Evolutionary conservation across 2,113 vertebrate genomes (phyloP), one percentile per base, ranked within the genome.

Genomic region (Nothoprocta pentlandii): DNA sequence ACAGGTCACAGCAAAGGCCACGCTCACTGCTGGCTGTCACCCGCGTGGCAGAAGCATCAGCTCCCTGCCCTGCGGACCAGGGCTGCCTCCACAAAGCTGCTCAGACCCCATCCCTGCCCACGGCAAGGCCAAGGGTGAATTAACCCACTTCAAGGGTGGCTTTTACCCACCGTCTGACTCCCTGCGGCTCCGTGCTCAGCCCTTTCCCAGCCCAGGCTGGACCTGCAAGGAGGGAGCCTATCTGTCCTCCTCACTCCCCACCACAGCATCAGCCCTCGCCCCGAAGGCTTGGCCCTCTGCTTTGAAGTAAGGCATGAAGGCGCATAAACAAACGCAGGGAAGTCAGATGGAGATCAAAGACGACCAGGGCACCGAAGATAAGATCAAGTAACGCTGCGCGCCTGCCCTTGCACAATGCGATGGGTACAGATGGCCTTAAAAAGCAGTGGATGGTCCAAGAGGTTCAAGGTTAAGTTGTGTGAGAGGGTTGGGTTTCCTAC

Each of bases 281-380:
- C 77, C 66, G 61, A 79, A 81, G 59, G 53, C 51, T 81, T 86
- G 63, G 42, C 19, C 34, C 34, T 71, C 51, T 42, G 10, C 83
- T 93, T 77, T 90, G 79, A 94, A 91, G 82, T 15, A 77, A 83
- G 28, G 64, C 54, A 74, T 83, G 61, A 87, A 82, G 76, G 75
- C 82, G 21, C 19, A 58, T 39, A 77, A 93, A 89, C n/a, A 81
- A 77, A 73, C 0, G 3, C 13, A 12, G 6, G 25, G 75, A 87
- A 56, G 75, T 80, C 61, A 89, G 88, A 83, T n/a, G 56, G 58
- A 93, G 64, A 92, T 86, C 71, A 93, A 96, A 96, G 61, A 10
- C 1, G 0, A 56, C 25, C 21, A 84, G 39, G 56, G 32, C 19
- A 89, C 80, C 14, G 34, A 89, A 53, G 68, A 78, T 58, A 88